Evolutionary conservation across 2,113 vertebrate genomes (phyloP).

Genomic region (Protobothrops flavoviridis): DNA sequence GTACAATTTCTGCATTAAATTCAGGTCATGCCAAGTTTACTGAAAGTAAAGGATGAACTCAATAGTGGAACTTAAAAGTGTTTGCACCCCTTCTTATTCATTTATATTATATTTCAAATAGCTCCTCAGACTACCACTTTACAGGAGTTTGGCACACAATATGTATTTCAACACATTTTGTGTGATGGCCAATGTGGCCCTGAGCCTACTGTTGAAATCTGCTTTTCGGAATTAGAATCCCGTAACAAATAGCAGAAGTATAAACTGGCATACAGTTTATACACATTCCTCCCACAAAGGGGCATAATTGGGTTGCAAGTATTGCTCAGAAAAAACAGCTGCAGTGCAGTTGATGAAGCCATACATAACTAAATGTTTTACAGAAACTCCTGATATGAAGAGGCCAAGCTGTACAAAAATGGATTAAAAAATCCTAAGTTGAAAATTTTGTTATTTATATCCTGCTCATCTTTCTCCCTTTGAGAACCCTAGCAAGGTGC

Average conservation of each 20-base stretch:
- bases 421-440: background rate
- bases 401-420: background rate
- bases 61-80: background rate
- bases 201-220: background rate
- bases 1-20: background rate
- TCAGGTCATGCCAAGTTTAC: background rate
- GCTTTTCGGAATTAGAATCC: background rate
- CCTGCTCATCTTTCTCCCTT: background rate
- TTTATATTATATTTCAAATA: background rate
- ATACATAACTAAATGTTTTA: background rate
- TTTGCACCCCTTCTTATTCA: background rate
- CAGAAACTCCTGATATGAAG: background rate
- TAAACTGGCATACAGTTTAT: background rate
- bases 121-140: background rate
- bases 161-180: background rate
- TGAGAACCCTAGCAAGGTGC: background rate
- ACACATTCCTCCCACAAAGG: slow-evolving; percentile 19
- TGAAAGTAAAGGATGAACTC: background rate
- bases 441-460: background rate
- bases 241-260: background rate
- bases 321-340: slow-evolving; percentile 6
- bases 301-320: slow-evolving; percentile 16
- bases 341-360: slow-evolving; percentile 8
- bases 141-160: background rate
- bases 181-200: background rate